Base-by-base conservation (phyloP, 1,140 invertebrate species). In the Sinella curviseta region DNA sequence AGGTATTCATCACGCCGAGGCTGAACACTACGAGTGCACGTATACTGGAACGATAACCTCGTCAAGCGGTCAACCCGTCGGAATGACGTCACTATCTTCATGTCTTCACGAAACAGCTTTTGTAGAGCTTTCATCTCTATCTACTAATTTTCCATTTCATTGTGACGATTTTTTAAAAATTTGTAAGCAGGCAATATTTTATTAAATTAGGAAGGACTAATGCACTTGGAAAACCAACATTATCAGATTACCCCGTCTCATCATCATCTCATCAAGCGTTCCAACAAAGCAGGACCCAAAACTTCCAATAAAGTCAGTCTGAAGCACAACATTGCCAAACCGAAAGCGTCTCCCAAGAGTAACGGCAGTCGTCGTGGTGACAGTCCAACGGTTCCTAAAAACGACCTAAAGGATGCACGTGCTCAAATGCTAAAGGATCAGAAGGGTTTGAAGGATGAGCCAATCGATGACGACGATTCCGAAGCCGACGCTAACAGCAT, bases 381-480 rank as follows among this genome's bases (percentile, higher is more conserved):
- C 31, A 33, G 26, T 2, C 30, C 4, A 33, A 70, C 3, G 31
- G 26, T 33, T 14, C 30, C 65, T 30, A 4, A 4, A n/a, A 33
- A 70, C 8, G n/a, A 70, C 4, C n/a, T 70, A 8, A 8, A 70
- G n/a, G n/a, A 70, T 4, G 65, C 65, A 31, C 12, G 31, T 1
- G 31, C 2, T 8, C 26, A 70, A 70, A 70, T 70, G 65, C 30
- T 70, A 14, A 70, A 70, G n/a, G 30, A 70, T 70, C 65, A 70
- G 31, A 30, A 70, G 31, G 2, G 8, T 3, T 33, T 70, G 30
- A 8, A 70, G 14, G 65, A 70, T 24, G 65, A 70, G n/a, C 2
- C 26, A 31, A 30, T 31, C 26, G 65, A 33, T 30, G 65, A 14
- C 12, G 65, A 70, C n/a, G 65, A 70, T 4, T 24, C 30, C 14